phyloP scores from a whole-genome alignment of 1,140 invertebrate genomes.

The Drosophila pectinifera region DNA sequence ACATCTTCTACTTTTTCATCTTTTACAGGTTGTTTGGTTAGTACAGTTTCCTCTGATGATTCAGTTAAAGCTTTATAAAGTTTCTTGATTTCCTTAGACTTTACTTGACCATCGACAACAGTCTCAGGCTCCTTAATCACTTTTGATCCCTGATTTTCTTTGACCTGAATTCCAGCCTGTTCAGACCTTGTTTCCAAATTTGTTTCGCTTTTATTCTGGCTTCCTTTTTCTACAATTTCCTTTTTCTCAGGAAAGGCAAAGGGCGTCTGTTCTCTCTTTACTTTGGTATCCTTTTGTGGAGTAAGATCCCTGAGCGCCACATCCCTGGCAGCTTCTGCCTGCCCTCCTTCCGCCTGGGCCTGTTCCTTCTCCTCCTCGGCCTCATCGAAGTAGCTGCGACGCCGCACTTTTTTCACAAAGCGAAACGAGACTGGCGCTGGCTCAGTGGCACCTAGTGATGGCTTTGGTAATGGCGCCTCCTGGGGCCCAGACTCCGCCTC shows the following conservation, averaged over 20 bases:
- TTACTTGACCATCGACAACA: not conserved
- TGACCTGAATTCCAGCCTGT: not conserved
- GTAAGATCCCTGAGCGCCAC: not conserved
- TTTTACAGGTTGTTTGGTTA: not conserved
- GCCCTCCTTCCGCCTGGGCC: not conserved
- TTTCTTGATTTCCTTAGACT: not conserved
- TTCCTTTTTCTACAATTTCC: not conserved
- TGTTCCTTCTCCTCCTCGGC: constrained; percentile 56
- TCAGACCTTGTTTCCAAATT: not conserved
- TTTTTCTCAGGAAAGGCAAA: constrained; percentile 13
- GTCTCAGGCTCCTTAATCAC: not conserved
- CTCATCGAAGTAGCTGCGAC: constrained; percentile 74
- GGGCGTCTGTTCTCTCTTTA: constrained; percentile 20
- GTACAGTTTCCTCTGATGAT: no score
- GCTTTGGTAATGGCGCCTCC: not conserved
- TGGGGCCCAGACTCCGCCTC: constrained; percentile 44
- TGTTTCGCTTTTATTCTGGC: not conserved
- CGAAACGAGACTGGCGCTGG: constrained; percentile 68
- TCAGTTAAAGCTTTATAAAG: not conserved
- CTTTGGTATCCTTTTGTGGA: constrained; percentile 12
- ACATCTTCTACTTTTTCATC: not conserved
- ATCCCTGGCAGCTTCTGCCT: no score
- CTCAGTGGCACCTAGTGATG: not conserved
- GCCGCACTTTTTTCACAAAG: constrained; percentile 72
- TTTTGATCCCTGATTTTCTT: not conserved